phyloP scores from a whole-genome alignment of 1,140 invertebrate genomes.

The Aporrectodea caliginosa region DNA sequence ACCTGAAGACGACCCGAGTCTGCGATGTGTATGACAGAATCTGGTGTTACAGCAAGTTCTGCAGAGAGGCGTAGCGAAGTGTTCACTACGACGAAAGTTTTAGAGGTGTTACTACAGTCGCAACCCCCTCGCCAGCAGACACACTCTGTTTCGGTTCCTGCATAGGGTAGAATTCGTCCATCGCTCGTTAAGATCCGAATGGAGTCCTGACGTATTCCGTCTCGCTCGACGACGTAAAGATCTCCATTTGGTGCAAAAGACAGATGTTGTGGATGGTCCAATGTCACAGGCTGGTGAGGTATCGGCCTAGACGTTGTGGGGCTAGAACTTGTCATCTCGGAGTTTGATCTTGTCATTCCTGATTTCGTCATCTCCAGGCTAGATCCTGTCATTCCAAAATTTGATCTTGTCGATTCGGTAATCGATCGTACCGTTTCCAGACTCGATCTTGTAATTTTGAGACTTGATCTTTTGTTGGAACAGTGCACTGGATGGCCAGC shows the following conservation, averaged over 20 bases:
- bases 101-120: constrained; percentile 80
- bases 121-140: constrained; percentile 86
- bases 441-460: too few relatives aligned
- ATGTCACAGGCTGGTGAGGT: too few relatives aligned
- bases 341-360: too few relatives aligned
- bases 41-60: constrained; percentile 79
- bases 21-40: constrained; percentile 83
- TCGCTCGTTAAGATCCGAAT: constrained; percentile 86
- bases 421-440: too few relatives aligned
- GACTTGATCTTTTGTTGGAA: too few relatives aligned
- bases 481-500: constrained; percentile 66
- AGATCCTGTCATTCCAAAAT: too few relatives aligned
- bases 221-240: constrained; percentile 87
- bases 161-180: constrained; percentile 86
- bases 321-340: too few relatives aligned
- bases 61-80: constrained; percentile 90
- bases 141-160: constrained; percentile 83
- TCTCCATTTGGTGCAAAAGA: constrained; percentile 88
- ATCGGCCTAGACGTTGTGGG: too few relatives aligned
- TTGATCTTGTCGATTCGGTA: too few relatives aligned
- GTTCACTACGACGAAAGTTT: too few relatives aligned
- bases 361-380: too few relatives aligned
- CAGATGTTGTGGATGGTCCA: constrained; percentile 87
- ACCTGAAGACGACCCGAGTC: constrained; percentile 79
- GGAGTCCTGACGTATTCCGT: constrained; percentile 81